Percentiles rank a stretch among this genome's conserved stretches.
These are phyloP conservation scores for Lonchura striata DNA, from an alignment of 2,113 vertebrate genomes.

Conservation along the genomic window DNA sequence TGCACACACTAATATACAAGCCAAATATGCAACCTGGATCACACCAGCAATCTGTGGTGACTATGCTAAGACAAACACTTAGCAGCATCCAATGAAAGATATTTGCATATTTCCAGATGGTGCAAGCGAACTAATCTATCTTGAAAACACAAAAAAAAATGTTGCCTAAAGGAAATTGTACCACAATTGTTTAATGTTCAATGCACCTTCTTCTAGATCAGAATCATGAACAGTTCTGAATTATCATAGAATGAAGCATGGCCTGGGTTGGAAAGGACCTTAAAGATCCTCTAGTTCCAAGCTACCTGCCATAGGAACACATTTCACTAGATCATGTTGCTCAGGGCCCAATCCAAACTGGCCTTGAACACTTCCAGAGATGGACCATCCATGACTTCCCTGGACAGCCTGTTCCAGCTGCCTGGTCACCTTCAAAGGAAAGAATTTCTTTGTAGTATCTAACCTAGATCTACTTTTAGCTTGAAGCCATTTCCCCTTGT, in stretches of 20 bases:
- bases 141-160: background rate
- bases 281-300: background rate
- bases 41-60: background rate
- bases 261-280: background rate
- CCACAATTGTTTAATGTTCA: background rate
- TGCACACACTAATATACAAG: background rate
- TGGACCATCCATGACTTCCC: background rate
- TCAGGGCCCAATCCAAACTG: background rate
- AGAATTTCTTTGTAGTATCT: fast-evolving
- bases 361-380: background rate
- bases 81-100: background rate
- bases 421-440: background rate
- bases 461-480: background rate
- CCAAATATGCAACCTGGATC: background rate
- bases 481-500: background rate
- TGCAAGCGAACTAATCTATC: background rate
- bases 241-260: background rate
- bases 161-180: background rate
- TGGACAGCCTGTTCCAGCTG: background rate
- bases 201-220: background rate
- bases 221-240: background rate
- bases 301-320: background rate
- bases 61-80: background rate
- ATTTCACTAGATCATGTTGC: background rate
- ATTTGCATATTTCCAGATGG: background rate